phyloP scores from a whole-genome alignment of 1,140 invertebrate species.

The Drosophila athabasca region DNA sequence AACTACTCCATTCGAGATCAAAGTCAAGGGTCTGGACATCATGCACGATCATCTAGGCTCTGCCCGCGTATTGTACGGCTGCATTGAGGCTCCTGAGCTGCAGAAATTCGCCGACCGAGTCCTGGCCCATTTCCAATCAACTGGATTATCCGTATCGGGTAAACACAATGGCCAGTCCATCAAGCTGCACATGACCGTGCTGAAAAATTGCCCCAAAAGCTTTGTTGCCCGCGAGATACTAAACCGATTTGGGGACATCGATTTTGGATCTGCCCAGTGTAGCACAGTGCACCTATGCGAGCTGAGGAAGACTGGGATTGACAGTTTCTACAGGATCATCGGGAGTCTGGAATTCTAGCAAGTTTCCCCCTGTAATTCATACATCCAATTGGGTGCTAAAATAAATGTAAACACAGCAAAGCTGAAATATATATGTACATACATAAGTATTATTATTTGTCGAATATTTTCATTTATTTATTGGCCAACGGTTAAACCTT shows the following conservation, averaged over 20 bases:
- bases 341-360: conserved; percentile 61
- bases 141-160: conserved; percentile 54
- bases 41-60: conserved; percentile 93
- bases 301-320: conserved; percentile 61
- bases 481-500: too few relatives aligned
- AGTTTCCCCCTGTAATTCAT: background rate
- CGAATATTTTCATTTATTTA: too few relatives aligned
- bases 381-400: background rate
- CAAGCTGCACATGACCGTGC: conserved; percentile 90
- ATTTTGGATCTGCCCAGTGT: conserved; percentile 83
- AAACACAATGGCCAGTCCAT: conserved; percentile 84
- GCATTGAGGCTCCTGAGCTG: conserved; percentile 84
- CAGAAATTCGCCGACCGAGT: conserved; percentile 76
- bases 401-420: conserved; percentile 7
- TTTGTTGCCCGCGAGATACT: conserved; percentile 89
- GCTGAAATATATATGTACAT: conserved; percentile 49
- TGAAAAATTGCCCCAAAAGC: conserved; percentile 86
- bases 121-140: conserved; percentile 87
- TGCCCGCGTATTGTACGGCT: conserved; percentile 89
- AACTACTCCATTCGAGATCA: conserved; percentile 55
- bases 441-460: conserved; percentile 64
- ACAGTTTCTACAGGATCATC: conserved; percentile 81
- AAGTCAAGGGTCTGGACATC: conserved; percentile 89
- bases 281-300: conserved; percentile 80
- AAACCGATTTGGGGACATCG: conserved; percentile 85